Conservation (phyloP, 2,797 vertebrate species). For the Thripadectes ignobilis region DNA sequence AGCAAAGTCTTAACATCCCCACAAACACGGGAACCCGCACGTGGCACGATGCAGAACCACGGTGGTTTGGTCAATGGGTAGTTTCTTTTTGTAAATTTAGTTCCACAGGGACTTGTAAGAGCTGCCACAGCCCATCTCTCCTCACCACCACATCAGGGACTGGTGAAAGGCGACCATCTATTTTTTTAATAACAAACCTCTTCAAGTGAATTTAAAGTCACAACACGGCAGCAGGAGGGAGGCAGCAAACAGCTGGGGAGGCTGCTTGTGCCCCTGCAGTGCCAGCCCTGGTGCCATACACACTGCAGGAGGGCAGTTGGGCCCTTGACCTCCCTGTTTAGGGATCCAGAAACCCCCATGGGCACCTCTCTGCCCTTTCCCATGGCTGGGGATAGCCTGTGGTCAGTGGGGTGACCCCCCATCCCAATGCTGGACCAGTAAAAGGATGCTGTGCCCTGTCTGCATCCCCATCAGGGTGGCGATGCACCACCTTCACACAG, state of each 20-base stretch:
- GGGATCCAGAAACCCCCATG: rapidly evolving
- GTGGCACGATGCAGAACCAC: rapidly evolving
- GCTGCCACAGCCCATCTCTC: neutral
- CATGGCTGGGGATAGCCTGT: rapidly evolving
- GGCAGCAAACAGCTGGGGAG: neutral
- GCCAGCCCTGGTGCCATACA: neutral
- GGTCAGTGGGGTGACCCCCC: neutral
- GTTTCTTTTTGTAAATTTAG: neutral
- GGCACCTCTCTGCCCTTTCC: neutral
- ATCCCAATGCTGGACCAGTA: neutral
- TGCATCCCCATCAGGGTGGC: rapidly evolving
- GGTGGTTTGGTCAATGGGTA: rapidly evolving
- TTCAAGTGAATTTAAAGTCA: neutral
- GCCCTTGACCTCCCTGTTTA: rapidly evolving
- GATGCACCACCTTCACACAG: rapidly evolving
- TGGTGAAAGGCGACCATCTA: rapidly evolving
- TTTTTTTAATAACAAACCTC: neutral
- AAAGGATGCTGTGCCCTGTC: neutral
- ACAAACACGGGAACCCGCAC: rapidly evolving
- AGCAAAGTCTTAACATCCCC: neutral
- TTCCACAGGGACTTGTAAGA: neutral
- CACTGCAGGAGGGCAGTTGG: neutral
- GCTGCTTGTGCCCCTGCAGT: rapidly evolving
- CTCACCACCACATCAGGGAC: rapidly evolving
- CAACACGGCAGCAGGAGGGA: rapidly evolving